A percentile compares a stretch with the other conserved stretches of the same genome.
Evolutionary conservation across 2,797 vertebrate genomes (phyloP).

Genomic region (Hafferia zeledoni): DNA sequence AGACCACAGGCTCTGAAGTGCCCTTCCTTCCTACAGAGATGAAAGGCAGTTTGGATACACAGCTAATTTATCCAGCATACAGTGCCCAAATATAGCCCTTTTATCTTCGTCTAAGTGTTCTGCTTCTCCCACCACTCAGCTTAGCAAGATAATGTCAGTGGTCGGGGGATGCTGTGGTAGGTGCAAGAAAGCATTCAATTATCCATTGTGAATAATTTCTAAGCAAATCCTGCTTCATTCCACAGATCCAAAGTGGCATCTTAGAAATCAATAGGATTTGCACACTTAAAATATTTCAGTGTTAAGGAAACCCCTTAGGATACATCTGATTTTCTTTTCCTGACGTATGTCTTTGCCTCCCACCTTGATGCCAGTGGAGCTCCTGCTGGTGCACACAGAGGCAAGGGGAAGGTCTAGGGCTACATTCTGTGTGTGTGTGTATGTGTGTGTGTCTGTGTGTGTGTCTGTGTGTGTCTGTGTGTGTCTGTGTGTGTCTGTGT

Average conservation of each 20-base stretch:
- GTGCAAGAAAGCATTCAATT: not conserved
- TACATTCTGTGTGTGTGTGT: fast-evolving
- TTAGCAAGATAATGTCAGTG: not conserved
- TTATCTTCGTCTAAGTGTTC: conserved; percentile 43
- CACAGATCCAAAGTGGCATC: not conserved
- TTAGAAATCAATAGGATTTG: not conserved
- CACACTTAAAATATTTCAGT: not conserved
- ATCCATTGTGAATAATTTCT: not conserved
- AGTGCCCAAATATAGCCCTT: not conserved
- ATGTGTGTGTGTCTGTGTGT: too few species aligned
- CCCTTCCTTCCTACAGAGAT: conserved; percentile 29
- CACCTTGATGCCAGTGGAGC: not conserved
- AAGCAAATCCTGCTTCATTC: not conserved
- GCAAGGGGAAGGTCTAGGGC: not conserved
- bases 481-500: too few species aligned
- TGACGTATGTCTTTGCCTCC: fast-evolving
- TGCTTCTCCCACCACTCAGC: conserved; percentile 30
- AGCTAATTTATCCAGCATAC: conserved; percentile 25
- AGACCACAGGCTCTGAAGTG: conserved; percentile 30
- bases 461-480: too few species aligned
- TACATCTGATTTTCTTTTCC: not conserved
- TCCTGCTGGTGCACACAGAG: not conserved
- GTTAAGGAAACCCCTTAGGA: not conserved
- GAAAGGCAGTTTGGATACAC: conserved; percentile 17
- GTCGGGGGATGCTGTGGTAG: not conserved